Base-by-base conservation (phyloP, 2,888 invertebrate genomes). In the Mantis religiosa region DNA sequence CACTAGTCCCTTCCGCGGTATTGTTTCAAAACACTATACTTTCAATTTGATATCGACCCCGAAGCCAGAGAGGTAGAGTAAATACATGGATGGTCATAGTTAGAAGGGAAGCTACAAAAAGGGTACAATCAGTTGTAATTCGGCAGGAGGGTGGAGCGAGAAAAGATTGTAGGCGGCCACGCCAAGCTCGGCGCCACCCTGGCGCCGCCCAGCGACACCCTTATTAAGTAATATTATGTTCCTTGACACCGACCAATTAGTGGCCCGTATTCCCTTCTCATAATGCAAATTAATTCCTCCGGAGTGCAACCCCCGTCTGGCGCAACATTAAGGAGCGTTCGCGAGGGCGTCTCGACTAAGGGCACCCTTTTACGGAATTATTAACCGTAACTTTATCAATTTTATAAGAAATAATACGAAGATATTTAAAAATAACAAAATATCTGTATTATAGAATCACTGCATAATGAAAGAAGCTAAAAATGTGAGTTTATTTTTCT, bases 201-300 rank as follows among this genome's bases (percentile, higher is more conserved):
- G 88, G 84, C 88, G 88, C 88, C 88, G 28, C 47, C 54, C 54
- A 20, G 86, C 86, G 86, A 86, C 86, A 86, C 86, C 86, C 86
- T 86, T 86, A 86, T 86, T 86, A 86, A 86, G 71, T 84, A 84
- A 84, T 86, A 71, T 71, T 71, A 86, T 86, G 86, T 86, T 86
- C 81, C 28, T 86, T 86, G 54, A 84, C 54, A 88, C 83, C 87
- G 14, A 82, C 82, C 87, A 83, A 87, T 87, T 47, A 41, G 84
- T 47, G 28, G 47, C 28, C 54, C 27, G 84, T 47, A n/a, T n/a
- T 20, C 85, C 85, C 85, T 14, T 34, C 41, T 54, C 85, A n/a
- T 47, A 84, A 28, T n/a, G 84, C 85, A n/a, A n/a, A 41, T n/a
- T 14, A 27, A n/a, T 28, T 54, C 34, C 28, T 41, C 14, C 47